Conservation (phyloP, 35 echinoderm and acorn worm genomes). For the Amphiura filiformis region DNA sequence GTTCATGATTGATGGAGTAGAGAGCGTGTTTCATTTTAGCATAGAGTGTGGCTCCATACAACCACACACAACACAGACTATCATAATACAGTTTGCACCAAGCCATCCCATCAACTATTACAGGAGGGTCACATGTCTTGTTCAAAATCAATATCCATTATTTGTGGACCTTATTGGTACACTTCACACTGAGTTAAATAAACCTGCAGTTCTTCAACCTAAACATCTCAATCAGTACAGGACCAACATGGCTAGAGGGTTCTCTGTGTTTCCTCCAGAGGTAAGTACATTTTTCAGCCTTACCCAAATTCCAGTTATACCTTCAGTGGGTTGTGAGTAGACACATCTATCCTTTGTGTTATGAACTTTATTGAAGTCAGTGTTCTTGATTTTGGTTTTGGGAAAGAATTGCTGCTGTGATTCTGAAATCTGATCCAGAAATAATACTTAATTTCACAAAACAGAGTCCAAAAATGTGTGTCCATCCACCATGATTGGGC, state of each 20-base stretch:
- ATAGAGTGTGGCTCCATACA: slow-evolving; percentile 54
- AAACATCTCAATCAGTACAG: slow-evolving; percentile 70
- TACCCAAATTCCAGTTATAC: too few species aligned
- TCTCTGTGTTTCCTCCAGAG: slow-evolving; percentile 94
- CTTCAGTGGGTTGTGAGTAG: not conserved
- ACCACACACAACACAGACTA: slow-evolving; percentile 70
- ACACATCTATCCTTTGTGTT: not conserved
- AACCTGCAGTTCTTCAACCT: slow-evolving; percentile 87
- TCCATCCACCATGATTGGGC: too few species aligned
- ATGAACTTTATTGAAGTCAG: not conserved
- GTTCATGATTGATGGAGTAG: slow-evolving; percentile 69
- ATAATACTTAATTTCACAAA: too few species aligned
- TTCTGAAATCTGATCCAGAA: too few species aligned
- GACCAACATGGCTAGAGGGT: slow-evolving; percentile 76
- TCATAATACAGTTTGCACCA: slow-evolving; percentile 77
- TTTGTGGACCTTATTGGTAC: slow-evolving; percentile 97
- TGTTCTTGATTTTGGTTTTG: too few species aligned
- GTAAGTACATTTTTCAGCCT: too few species aligned
- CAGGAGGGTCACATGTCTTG: slow-evolving; percentile 84
- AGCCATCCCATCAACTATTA: slow-evolving; percentile 90
- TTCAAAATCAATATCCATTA: slow-evolving; percentile 98
- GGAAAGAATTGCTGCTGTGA: too few species aligned
- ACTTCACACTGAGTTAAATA: slow-evolving; percentile 84
- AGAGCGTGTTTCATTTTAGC: slow-evolving; percentile 86
- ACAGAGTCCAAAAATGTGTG: too few species aligned